Conservation (phyloP, 2,888 invertebrate genomes). For the Andrena bicolor region DNA sequence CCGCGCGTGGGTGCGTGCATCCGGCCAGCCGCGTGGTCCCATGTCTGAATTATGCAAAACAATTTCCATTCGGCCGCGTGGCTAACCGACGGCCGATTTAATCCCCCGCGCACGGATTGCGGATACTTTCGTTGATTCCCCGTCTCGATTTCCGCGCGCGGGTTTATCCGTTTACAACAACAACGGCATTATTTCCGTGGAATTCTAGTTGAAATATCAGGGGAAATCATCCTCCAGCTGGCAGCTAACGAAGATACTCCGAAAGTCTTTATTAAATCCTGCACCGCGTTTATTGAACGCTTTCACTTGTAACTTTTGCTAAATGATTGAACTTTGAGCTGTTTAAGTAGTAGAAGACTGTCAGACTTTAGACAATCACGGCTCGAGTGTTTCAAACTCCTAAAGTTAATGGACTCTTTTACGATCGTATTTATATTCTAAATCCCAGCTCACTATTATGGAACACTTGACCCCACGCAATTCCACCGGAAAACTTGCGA, state of each 20-base stretch:
- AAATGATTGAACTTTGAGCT: not conserved
- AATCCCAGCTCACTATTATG: too few species aligned
- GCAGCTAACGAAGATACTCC: too few species aligned
- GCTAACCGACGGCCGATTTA: slow-evolving; percentile 22
- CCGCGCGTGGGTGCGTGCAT: slow-evolving; percentile 4
- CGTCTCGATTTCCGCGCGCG: not conserved
- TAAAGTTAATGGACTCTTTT: too few species aligned
- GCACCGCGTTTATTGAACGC: not conserved
- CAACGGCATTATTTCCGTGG: not conserved
- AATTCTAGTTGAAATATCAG: not conserved
- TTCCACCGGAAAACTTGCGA: too few species aligned
- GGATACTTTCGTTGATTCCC: not conserved
- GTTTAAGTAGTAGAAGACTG: not conserved
- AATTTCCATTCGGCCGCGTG: slow-evolving; percentile 28
- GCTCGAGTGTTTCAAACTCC: too few species aligned
- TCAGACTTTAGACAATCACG: too few species aligned
- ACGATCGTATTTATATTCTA: too few species aligned
- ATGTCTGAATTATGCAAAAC: slow-evolving; percentile 47
- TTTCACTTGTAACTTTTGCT: not conserved
- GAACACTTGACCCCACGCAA: too few species aligned
- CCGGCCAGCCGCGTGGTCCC: not conserved
- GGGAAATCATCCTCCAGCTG: not conserved
- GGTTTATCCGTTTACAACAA: slow-evolving; percentile 16
- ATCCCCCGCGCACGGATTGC: slow-evolving; percentile 12
- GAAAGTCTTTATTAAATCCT: not conserved